Evolutionary conservation across 2,888 invertebrate genomes (phyloP).

Genomic region (Oasisia sp.): DNA sequence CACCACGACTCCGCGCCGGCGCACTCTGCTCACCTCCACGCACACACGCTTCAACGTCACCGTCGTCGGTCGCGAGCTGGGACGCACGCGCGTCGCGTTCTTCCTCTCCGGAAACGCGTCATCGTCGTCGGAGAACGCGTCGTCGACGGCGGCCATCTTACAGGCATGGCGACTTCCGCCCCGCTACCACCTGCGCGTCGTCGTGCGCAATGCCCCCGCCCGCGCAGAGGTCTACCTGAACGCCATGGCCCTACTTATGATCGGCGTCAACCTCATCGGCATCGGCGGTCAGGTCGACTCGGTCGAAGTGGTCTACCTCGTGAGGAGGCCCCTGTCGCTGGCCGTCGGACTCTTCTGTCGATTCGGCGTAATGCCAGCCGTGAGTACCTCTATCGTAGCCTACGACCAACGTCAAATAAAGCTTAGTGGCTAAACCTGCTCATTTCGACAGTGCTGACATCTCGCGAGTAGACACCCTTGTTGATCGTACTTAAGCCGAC

Average conservation of each 20-base stretch:
- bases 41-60: conserved; percentile 17
- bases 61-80: conserved; percentile 29
- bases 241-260: conserved; percentile 24
- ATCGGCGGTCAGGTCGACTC: conserved; percentile 37
- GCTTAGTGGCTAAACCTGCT: not conserved
- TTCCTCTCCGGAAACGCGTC: conserved; percentile 28
- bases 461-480: not conserved
- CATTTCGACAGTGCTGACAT: not conserved
- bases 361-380: conserved; percentile 37
- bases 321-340: conserved; percentile 33
- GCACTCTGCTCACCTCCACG: not conserved
- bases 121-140: conserved; percentile 17
- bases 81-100: conserved; percentile 34
- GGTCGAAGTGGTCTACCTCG: conserved; percentile 30
- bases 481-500: not conserved
- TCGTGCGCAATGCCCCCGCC: conserved; percentile 26
- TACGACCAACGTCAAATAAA: too few relatives aligned
- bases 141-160: not conserved
- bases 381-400: conserved; percentile 28
- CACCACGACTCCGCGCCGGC: not conserved
- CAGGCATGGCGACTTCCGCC: conserved; percentile 33
- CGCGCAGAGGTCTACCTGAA: conserved; percentile 28
- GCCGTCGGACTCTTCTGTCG: conserved; percentile 33
- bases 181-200: conserved; percentile 29
- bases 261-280: conserved; percentile 33